Conservation (phyloP, 2,797 vertebrate genomes). For the Lepilemur ruficaudatus region DNA sequence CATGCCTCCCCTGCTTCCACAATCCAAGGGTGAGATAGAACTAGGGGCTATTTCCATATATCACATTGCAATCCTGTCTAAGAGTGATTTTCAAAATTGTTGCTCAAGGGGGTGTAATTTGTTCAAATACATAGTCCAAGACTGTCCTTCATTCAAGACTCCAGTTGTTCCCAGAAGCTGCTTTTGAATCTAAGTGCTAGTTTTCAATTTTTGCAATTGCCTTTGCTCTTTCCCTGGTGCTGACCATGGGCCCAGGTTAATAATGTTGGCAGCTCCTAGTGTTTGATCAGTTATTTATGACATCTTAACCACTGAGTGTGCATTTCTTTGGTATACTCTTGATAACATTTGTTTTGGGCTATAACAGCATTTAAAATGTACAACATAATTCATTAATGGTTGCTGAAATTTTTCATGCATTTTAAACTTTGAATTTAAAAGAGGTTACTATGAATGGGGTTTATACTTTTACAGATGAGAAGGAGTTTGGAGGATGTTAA, state of each 20-base stretch:
- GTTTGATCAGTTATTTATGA: not conserved
- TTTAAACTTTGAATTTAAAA: conserved; percentile 41
- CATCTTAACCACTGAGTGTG: not conserved
- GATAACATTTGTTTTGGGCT: not conserved
- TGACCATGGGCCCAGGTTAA: not conserved
- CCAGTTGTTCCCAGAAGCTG: not conserved
- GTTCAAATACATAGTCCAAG: conserved; percentile 11
- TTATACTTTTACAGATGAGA: not conserved
- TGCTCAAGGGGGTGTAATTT: not conserved
- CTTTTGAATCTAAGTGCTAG: conserved; percentile 15
- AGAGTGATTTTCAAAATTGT: conserved; percentile 47
- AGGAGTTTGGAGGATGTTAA: not conserved
- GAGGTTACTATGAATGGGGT: not conserved
- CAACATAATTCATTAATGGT: not conserved
- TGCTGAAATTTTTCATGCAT: conserved; percentile 11
- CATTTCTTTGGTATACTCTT: conserved; percentile 11
- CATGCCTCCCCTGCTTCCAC: not conserved
- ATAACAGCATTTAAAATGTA: not conserved
- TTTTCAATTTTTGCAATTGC: conserved; percentile 26
- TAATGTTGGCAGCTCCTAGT: not conserved
- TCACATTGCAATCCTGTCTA: not conserved
- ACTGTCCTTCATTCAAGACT: not conserved
- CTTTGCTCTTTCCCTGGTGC: not conserved
- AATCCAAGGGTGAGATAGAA: not conserved
- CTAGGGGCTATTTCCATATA: not conserved